These are phyloP conservation scores for Macrosiphum euphorbiae DNA, from an alignment of 2,888 invertebrate genomes.

Conservation along the genomic window DNA sequence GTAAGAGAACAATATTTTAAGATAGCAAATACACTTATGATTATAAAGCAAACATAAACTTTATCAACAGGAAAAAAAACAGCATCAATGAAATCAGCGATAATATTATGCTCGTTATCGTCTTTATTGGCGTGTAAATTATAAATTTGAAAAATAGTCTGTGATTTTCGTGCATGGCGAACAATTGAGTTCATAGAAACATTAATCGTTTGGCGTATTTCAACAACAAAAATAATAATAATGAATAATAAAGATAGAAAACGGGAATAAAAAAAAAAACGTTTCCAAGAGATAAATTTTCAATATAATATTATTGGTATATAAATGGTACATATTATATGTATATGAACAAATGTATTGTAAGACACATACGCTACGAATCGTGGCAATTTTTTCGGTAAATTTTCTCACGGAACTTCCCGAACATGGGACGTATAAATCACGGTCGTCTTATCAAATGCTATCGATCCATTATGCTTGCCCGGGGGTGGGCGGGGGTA, in stretches of 20 bases:
- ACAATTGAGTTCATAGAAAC: neutral
- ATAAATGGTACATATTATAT: neutral
- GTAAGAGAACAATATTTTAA: neutral
- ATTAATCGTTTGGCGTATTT: neutral
- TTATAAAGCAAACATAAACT: neutral
- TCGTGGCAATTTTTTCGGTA: constrained; percentile 13
- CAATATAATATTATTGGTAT: neutral
- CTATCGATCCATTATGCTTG: constrained; percentile 8
- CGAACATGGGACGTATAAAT: constrained; percentile 26
- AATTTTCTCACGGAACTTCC: constrained; percentile 33
- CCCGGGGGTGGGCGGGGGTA: constrained; percentile 13
- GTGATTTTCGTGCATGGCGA: neutral
- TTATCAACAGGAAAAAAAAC: neutral
- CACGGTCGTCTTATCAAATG: constrained; percentile 23
- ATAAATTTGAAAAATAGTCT: neutral
- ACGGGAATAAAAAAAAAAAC: neutral
- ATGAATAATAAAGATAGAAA: neutral
- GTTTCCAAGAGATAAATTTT: neutral
- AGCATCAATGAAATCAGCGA: neutral
- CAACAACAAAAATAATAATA: neutral
- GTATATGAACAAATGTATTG: neutral
- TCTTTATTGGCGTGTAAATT: neutral
- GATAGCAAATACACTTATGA: neutral
- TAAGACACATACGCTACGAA: neutral
- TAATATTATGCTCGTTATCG: neutral